These are phyloP conservation scores for Electrona antarctica DNA, from an alignment of 2,113 vertebrate genomes.

Conservation along the genomic window DNA sequence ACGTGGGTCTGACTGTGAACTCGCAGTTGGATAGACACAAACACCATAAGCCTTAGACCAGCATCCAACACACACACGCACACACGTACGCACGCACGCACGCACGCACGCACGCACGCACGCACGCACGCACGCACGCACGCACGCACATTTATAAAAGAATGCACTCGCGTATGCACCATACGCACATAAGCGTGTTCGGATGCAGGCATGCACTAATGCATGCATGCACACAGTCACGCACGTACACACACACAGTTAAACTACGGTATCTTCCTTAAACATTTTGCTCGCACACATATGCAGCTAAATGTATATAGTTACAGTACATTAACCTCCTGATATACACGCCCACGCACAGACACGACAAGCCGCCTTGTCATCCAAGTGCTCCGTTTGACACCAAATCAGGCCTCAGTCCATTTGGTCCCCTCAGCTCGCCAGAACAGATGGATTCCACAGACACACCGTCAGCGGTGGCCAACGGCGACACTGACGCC, in stretches of 20 bases:
- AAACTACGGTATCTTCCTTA: no score
- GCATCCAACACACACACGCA: conserved; percentile 39
- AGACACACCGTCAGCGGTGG: conserved; percentile 54
- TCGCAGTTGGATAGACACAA: conserved; percentile 70
- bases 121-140: conserved; percentile 7
- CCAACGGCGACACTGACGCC: conserved; percentile 43
- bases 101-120: conserved; percentile 6
- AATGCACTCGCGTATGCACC: no score
- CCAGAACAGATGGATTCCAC: conserved; percentile 66
- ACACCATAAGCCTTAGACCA: conserved; percentile 76
- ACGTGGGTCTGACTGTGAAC: conserved; percentile 44
- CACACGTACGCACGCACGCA: conserved; percentile 9
- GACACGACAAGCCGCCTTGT: neutral
- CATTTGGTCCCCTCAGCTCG: conserved; percentile 63
- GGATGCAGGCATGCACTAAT: no score
- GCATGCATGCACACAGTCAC: no score
- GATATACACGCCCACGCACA: no score
- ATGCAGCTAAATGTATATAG: no score
- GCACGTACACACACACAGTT: no score
- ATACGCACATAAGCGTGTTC: no score
- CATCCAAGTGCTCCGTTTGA: conserved; percentile 47
- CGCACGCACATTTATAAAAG: no score
- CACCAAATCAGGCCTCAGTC: conserved; percentile 68
- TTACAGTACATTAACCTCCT: no score
- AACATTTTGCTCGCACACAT: no score